These are phyloP conservation scores for Marisa cornuarietis DNA, from an alignment of 1,140 invertebrate genomes.

Conservation along the genomic window DNA sequence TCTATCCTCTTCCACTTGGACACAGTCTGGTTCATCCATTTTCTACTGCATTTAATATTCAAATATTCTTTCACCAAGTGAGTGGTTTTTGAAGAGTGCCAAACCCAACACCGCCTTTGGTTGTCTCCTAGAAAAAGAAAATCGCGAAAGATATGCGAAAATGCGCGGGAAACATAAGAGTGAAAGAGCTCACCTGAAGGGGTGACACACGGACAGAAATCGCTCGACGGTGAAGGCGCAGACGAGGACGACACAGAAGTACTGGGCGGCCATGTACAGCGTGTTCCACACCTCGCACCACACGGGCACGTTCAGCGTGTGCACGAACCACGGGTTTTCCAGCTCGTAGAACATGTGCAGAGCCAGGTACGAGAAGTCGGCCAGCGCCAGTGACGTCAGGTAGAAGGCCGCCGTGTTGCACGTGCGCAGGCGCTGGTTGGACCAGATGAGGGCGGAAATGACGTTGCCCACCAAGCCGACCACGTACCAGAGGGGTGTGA, in stretches of 20 bases:
- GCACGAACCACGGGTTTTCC: constrained; percentile 53
- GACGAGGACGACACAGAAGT: constrained; percentile 54
- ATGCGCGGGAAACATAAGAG: no score
- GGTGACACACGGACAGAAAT: constrained; percentile 83
- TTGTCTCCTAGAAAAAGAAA: no score
- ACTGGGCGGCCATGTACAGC: constrained; percentile 49
- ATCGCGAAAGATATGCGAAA: no score
- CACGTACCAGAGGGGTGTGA: constrained; percentile 52
- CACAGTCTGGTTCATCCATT: no score
- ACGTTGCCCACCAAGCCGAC: constrained; percentile 59
- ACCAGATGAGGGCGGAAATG: constrained; percentile 53
- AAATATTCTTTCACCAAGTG: no score
- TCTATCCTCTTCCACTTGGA: no score
- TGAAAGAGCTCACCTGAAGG: constrained; percentile 65
- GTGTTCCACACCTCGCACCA: constrained; percentile 50
- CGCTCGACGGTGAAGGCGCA: constrained; percentile 86
- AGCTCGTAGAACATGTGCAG: constrained; percentile 58
- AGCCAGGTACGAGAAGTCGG: constrained; percentile 53
- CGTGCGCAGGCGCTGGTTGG: constrained; percentile 48
- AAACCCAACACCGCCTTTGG: no score
- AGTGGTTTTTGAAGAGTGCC: no score
- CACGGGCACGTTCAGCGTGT: constrained; percentile 38
- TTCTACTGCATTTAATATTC: no score
- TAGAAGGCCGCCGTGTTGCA: constrained; percentile 59
- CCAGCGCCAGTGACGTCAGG: constrained; percentile 54